Percentiles rank a stretch among this genome's conserved stretches.
phyloP scores from a whole-genome alignment of 2,797 vertebrate species.

The Pseudocheirus occidentalis region DNA sequence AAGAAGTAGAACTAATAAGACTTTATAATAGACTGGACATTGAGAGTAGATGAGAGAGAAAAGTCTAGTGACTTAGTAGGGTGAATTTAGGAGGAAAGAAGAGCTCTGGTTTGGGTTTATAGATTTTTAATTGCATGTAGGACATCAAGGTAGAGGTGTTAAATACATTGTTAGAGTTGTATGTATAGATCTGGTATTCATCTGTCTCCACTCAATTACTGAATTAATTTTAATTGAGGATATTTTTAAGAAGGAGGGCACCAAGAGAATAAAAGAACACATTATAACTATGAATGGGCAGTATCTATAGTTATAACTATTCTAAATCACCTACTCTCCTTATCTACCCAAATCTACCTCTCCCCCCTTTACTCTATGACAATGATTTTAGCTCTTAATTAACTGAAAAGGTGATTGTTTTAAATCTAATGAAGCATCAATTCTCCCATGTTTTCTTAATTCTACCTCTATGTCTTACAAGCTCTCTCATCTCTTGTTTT shows the following conservation, averaged over 20 bases:
- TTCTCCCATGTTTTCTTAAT: not conserved
- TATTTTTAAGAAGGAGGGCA: not conserved
- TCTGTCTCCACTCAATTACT: not conserved
- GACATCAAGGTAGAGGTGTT: not conserved
- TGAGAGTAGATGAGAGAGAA: not conserved
- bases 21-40: not conserved
- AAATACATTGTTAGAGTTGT: not conserved
- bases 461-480: not conserved
- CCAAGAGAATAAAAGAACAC: not conserved
- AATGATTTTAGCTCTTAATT: not conserved
- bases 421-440: not conserved
- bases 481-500: not conserved
- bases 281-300: not conserved
- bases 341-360: not conserved
- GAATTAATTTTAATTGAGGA: not conserved
- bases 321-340: not conserved
- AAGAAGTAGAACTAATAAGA: not conserved
- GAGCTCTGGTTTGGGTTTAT: not conserved
- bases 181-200: not conserved
- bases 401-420: not conserved
- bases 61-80: not conserved
- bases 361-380: not conserved
- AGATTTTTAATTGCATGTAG: not conserved
- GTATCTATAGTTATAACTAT: not conserved
- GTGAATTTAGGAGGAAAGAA: not conserved